Base-by-base conservation (phyloP, 2,888 invertebrate genomes). In the Eumacrocentrus americanus region DNA sequence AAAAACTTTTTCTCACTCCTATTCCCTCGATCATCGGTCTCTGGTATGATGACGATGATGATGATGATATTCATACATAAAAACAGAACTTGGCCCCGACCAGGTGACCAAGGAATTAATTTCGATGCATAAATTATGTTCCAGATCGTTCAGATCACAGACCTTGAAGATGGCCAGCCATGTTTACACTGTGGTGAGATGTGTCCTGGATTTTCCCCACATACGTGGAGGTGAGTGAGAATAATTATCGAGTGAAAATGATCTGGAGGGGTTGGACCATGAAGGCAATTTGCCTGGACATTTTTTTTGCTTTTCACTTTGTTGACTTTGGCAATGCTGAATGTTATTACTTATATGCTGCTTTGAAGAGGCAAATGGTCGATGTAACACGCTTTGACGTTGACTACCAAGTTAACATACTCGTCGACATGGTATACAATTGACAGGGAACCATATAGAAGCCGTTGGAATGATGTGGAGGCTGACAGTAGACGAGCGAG, bases 131-230 rank as follows among this genome's bases (percentile, higher is more conserved):
- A 34, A 47, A 38, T 73, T 71, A 72, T 68, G 63, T 86, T 86
- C 2, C 87, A 95, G 94, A 92, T 91, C 67, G 91, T 92, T 63
- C 86, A 92, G 74, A 91, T 94, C 76, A 90, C 91, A 75, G 95
- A 95, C 82, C 86, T 90, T 52, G 92, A 94, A 64, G 90, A 91
- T 69, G 94, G 94, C 20, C 90, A 92, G 72, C 91, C 92, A 38
- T 95, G 95, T 76, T 87, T 91, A 75, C 87, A 89, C 76, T 95
- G 95, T 78, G 89, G 88, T 58, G 90, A 91, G 73, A 84, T 88
- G 63, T 95, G 94, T 79, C 86, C 90, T 11, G 95, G 95, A 48
- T 95, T 92, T 82, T 86, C 87, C 61, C 87, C 90, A 57, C 95
- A 95, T 81, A 84, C 87, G 70, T 95, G 94, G 94, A 90, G 95